Evolutionary conservation across 2,888 invertebrate species (phyloP).

Genomic region (Drepanosiphum platanoidis): DNA sequence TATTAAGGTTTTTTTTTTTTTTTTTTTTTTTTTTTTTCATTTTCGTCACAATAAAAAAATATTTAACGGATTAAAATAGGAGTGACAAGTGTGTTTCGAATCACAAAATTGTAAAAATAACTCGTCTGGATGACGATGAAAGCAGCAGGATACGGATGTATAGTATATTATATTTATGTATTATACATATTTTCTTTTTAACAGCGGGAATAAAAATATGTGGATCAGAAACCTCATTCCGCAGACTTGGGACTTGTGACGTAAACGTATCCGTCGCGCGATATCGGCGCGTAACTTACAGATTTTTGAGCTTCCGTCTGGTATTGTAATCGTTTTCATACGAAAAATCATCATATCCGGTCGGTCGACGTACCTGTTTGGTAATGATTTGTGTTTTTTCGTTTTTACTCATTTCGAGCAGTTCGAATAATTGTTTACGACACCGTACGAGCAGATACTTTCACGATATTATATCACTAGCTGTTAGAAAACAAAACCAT

Average conservation of each 20-base stretch:
- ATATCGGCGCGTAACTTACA: neutral
- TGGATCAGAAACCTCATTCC: constrained; percentile 37
- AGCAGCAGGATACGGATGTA: constrained; percentile 45
- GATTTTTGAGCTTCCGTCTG: no score
- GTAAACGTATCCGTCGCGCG: neutral
- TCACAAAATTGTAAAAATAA: constrained; percentile 31
- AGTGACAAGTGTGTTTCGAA: constrained; percentile 53
- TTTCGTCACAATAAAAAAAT: constrained; percentile 17
- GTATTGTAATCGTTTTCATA: no score
- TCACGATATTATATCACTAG: no score
- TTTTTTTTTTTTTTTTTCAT: neutral
- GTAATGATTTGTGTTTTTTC: no score
- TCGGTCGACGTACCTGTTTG: no score
- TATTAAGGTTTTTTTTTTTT: neutral
- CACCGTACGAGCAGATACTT: no score
- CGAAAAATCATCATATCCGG: no score
- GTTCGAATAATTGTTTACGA: no score
- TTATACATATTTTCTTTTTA: constrained; percentile 24
- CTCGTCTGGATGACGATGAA: constrained; percentile 22
- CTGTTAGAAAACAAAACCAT: no score
- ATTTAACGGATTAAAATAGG: constrained; percentile 46
- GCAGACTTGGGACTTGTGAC: neutral
- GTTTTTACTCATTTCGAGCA: no score
- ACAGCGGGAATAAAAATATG: constrained; percentile 45
- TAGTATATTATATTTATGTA: no score